Evolutionary conservation across 1,140 invertebrate genomes (phyloP), one percentile per base, ranked within the genome.

Genomic region (Patella vulgata): DNA sequence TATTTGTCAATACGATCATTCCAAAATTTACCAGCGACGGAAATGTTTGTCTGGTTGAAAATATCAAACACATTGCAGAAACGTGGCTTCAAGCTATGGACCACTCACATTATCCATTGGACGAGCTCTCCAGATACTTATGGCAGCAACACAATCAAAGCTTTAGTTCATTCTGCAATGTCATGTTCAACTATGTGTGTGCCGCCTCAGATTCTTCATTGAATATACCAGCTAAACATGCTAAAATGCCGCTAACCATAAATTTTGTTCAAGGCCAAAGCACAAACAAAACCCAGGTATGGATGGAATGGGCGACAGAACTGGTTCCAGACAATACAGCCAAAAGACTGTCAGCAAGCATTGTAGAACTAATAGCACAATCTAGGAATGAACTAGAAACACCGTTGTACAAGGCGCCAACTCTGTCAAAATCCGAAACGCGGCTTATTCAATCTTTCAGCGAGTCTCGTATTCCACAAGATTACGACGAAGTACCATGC

Each of bases 1-100:
- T 52, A 33, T 52, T 52, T 21, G 50, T 52, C 30, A 52, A 52
- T 33, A 52, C 50, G 11, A 21, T 52, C 2, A 9, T 52, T 17
- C 33, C n/a, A 12, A 27, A 30, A 17, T 5, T 52, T 11, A 36
- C 12, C 6, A 36, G 6, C 33, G 14, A 36, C 14, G 6, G 14
- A 8, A 5, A 8, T 8, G 14, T 36, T 5, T 8, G 6, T 14
- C 14, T 36, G 33, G 14, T 8, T 8, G 33, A 36, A 36, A 36
- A 36, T 36, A 36, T 36, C 33, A 5, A 36, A 36, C 5, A 36
- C 14, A 36, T 36, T 8, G 5, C 33, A 36, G 33, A 36, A 36
- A 14, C 14, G 5, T 36, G 33, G 6, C 33, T 36, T 5, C 5
- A 36, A 36, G 33, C 14, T 5, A 36, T 36, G 33, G 14, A 36